Conservation (phyloP, 2,113 vertebrate genomes). For the Noctilio leporinus region DNA sequence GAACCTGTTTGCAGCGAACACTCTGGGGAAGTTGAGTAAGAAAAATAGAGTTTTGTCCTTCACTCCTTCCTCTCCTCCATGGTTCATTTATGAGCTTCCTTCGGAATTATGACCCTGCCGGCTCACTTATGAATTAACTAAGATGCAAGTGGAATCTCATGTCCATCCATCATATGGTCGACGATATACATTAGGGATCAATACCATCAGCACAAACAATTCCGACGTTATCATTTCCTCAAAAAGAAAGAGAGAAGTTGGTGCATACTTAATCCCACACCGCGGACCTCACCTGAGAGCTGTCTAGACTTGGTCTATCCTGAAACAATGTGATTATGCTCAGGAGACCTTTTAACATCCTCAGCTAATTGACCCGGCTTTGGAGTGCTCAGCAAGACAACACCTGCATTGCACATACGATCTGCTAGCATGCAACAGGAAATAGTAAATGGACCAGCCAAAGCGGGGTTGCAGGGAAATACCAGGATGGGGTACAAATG, state of each 20-base stretch:
- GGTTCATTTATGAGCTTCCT: constrained; percentile 48
- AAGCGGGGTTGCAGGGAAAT: neutral
- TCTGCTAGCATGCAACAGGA: neutral
- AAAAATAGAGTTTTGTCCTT: constrained; percentile 67
- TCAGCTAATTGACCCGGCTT: constrained; percentile 4
- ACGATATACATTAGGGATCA: neutral
- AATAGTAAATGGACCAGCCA: neutral
- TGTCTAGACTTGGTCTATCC: neutral
- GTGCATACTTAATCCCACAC: neutral
- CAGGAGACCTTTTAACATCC: neutral
- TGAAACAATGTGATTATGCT: neutral
- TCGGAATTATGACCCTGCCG: neutral
- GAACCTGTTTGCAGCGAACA: constrained; percentile 60
- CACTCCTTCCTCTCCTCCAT: neutral
- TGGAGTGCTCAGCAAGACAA: neutral
- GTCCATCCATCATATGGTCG: neutral
- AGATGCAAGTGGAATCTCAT: neutral
- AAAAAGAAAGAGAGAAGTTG: neutral
- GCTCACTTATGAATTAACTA: neutral
- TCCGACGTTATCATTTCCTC: neutral
- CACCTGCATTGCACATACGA: neutral
- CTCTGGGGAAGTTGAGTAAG: constrained; percentile 2
- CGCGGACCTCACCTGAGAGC: neutral
- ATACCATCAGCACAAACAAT: neutral
- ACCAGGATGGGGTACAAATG: neutral